Percentiles rank a stretch among this genome's conserved stretches.
phyloP scores from a whole-genome alignment of 1,140 invertebrate species.

The Philaenus spumarius region DNA sequence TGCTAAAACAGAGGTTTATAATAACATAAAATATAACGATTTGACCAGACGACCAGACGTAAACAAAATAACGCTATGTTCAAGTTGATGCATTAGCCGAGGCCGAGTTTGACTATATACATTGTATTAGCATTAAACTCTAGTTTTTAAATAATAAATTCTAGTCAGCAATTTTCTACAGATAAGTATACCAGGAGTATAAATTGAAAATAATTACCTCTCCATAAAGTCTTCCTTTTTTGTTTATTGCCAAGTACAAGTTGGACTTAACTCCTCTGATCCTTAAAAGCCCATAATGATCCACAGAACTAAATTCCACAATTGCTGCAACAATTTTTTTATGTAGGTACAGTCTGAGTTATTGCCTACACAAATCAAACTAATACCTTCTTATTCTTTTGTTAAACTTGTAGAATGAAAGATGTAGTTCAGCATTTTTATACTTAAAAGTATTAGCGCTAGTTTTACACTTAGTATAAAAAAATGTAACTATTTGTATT shows the following conservation, averaged over 20 bases:
- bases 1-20: too few species aligned
- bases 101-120: background rate
- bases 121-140: background rate
- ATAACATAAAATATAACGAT: too few species aligned
- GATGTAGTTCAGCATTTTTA: too few species aligned
- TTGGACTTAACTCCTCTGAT: conserved; percentile 50
- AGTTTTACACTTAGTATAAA: too few species aligned
- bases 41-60: background rate
- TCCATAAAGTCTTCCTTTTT: conserved; percentile 51
- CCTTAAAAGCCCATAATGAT: conserved; percentile 44
- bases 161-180: background rate
- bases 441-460: too few species aligned
- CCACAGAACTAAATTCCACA: conserved; percentile 47
- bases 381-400: too few species aligned
- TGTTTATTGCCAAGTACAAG: conserved; percentile 53
- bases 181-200: too few species aligned
- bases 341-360: too few species aligned
- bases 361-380: too few species aligned
- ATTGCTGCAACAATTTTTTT: conserved; percentile 41
- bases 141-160: conserved; percentile 2
- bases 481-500: too few species aligned
- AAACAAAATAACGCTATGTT: background rate
- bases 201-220: conserved; percentile 43
- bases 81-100: too few species aligned
- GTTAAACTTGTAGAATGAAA: too few species aligned